Base-by-base conservation (phyloP, 2,797 vertebrate genomes). In the Sebastolobus altivelis region DNA sequence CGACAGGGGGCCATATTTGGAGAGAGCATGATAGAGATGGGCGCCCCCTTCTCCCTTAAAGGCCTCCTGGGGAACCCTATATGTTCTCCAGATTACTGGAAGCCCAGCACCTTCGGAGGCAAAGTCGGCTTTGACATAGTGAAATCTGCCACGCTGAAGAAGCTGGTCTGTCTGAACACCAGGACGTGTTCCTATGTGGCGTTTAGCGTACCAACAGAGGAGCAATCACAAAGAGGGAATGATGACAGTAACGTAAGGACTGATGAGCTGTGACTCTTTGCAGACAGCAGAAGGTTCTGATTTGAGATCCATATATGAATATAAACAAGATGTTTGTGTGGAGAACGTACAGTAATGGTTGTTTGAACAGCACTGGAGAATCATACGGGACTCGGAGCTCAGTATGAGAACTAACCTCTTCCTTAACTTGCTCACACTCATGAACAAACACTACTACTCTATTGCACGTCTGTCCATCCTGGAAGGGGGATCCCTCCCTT, bases 31-130 rank as follows among this genome's bases (percentile, higher is more conserved):
- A 96, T 99, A 82, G 98, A 99, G 93, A 99, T 99, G 0, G 99
- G 99, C 6, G 97, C 99, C n/a, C 99, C 99, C 0, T 99, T 99
- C 92, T 99, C 99, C 46, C 95, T 99, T 37, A 99, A 99, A 93
- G 99, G 99, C 29, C 97, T 99, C 10, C 52, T 99, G 68, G 98
- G 98, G 69, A 99, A 99, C 76, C 98, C 98, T n/a, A 97, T 99
- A 89, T 99, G 98, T 87, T 99, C 99, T 52, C 98, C 99, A 0
- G 95, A 96, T 60, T 99, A 99, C 94, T 99, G 99, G 99, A 99
- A 99, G 79, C 97, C 98, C 40, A 99, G 98, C 90, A 99, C 98
- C 0, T 99, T 99, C 1, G 99, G 99, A 0, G 99, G 99, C 6
- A 89, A 95, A 31, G 91, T 89, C 0, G 99, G 99, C 56, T 99